Evolutionary conservation across 2,888 invertebrate species (phyloP), one percentile per base, ranked within the genome.

Genomic region (Ferrisia virgata): DNA sequence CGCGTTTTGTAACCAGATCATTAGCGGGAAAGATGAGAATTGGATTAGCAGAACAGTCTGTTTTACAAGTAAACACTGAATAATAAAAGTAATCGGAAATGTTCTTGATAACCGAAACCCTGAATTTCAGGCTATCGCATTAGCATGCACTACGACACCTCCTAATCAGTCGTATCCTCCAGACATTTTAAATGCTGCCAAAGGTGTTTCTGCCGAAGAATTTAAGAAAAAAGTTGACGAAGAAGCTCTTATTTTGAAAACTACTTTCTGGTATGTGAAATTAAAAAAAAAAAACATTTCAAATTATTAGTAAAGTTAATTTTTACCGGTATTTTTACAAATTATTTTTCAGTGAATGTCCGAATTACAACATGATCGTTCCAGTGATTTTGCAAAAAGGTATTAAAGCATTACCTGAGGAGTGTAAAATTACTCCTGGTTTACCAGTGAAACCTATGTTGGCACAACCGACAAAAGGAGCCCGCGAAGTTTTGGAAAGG

Each of bases 391-490:
- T 98, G 85, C 89, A 92, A 87, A 91, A 94, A 87, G 98, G 98
- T 0, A 91, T 95, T 6, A 89, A 90, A 9, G 92, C 92, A 43
- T 90, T 99, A 84, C 93, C 95, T 0, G 90, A 91, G 43, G 92
- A 93, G 87, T 99, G 99, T 89, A 94, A 94, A 87, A 91, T 99
- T 85, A 93, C 94, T 28, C 97, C 97, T 13, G 97, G 97, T 80
- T 92, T 98, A 86, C 99, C 99, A 13, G 91, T 99, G 86, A 96
- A 98, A 88, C 99, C 99, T 0, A 99, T 99, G 99, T 91, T 99
- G 87, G 99, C 99, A 0, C 98, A 99, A 88, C 99, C 99, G 2
- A 97, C 99, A 0, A 96, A 95, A 89, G 98, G 97, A 2, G 94
- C 99, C 0, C 92, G 93, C 86, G 97, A 98, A 88, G 94, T 98